phyloP scores from a whole-genome alignment of 2,888 invertebrate genomes.

The Hydriomena furcata region DNA sequence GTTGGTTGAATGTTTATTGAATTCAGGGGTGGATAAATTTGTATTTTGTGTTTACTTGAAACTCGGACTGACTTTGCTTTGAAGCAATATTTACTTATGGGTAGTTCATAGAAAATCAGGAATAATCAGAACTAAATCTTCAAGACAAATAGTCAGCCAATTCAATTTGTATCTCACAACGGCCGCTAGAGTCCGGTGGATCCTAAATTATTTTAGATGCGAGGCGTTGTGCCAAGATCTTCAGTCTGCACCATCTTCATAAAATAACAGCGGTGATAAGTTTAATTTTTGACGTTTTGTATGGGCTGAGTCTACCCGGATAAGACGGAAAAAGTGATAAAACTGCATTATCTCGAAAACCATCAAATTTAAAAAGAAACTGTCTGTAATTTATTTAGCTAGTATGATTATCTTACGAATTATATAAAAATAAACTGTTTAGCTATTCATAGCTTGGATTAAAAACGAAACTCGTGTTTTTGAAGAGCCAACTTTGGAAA shows the following conservation, averaged over 20 bases:
- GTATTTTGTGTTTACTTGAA: neutral
- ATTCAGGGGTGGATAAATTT: neutral
- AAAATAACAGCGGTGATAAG: conserved; percentile 27
- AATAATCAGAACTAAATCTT: neutral
- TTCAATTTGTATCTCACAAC: conserved; percentile 17
- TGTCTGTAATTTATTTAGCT: too few relatives aligned
- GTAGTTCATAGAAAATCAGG: conserved; percentile 7
- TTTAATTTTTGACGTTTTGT: too few relatives aligned
- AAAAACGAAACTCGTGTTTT: too few relatives aligned
- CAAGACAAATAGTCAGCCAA: conserved; percentile 4
- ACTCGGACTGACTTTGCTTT: neutral
- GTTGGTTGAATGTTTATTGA: neutral
- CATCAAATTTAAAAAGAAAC: too few relatives aligned
- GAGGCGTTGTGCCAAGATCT: conserved; percentile 19
- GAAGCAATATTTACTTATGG: neutral
- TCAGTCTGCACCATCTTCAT: conserved; percentile 19
- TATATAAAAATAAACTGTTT: too few relatives aligned
- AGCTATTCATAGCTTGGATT: too few relatives aligned
- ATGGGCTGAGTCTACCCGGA: too few relatives aligned
- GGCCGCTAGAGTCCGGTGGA: conserved; percentile 1
- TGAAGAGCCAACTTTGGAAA: too few relatives aligned
- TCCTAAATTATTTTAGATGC: conserved; percentile 18
- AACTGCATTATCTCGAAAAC: too few relatives aligned
- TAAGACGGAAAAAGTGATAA: too few relatives aligned
- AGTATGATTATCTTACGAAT: too few relatives aligned